Conservation (phyloP, 2,113 vertebrate species). For the Platichthys flesus region DNA sequence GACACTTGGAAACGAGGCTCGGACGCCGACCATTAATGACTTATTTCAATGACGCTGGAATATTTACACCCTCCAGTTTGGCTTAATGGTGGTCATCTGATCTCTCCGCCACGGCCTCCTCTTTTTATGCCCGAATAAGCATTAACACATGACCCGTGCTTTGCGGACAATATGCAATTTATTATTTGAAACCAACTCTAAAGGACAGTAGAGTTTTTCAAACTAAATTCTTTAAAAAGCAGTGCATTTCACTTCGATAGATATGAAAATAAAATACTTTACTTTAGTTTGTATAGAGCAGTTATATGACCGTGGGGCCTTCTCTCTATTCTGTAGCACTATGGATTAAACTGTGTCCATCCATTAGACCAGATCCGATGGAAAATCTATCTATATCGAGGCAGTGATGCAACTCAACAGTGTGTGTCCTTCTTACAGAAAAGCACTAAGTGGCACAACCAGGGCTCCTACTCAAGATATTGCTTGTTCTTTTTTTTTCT, state of each 20-base stretch:
- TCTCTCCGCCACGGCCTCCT: constrained; percentile 26
- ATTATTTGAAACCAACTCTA: constrained; percentile 25
- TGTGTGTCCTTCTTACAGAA: neutral
- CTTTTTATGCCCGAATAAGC: constrained; percentile 38
- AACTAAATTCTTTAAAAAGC: constrained; percentile 4
- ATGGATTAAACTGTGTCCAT: constrained; percentile 28
- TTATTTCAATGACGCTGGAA: constrained; percentile 39
- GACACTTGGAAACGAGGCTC: constrained; percentile 53
- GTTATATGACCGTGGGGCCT: neutral
- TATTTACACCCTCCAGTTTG: constrained; percentile 45
- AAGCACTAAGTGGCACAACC: no score
- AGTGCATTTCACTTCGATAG: neutral
- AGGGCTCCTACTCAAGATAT: no score
- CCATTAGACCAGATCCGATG: constrained; percentile 24
- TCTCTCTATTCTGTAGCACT: constrained; percentile 5
- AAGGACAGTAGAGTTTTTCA: constrained; percentile 31
- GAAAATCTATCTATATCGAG: neutral
- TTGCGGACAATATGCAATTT: constrained; percentile 27
- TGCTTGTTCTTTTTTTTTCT: neutral
- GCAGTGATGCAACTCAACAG: constrained; percentile 13
- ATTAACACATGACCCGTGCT: constrained; percentile 46
- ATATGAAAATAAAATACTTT: constrained; percentile 4
- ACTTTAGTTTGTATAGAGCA: constrained; percentile 14
- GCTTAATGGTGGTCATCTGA: constrained; percentile 41
- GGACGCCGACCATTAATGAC: constrained; percentile 54